Percentiles rank a stretch among this genome's conserved stretches.
Evolutionary conservation across 1,140 invertebrate species (phyloP).

Genomic region (Leptinotarsa undecemlineata): DNA sequence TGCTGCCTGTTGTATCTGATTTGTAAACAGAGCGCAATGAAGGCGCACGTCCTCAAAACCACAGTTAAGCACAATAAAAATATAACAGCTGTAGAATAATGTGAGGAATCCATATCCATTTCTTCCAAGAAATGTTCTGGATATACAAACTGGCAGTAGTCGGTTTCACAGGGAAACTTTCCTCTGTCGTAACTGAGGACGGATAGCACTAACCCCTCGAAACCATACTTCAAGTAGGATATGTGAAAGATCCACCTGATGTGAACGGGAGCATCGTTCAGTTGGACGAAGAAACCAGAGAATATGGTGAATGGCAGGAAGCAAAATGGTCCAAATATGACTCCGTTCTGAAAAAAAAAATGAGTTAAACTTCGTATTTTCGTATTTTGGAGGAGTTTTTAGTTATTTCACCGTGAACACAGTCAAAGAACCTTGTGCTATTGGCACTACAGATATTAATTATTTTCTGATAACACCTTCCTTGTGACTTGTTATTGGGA

Average conservation of each 20-base stretch:
- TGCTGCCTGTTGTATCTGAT: conserved; percentile 38
- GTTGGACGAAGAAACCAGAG: conserved; percentile 86
- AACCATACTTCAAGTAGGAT: conserved; percentile 79
- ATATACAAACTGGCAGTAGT: conserved; percentile 72
- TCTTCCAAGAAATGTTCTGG: conserved; percentile 72
- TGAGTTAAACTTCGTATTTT: neutral
- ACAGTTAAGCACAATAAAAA: conserved; percentile 47
- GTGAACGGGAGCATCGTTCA: conserved; percentile 78
- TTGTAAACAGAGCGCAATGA: conserved; percentile 45
- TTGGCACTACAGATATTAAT: too few relatives aligned
- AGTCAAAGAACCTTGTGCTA: too few relatives aligned
- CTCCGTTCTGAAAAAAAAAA: conserved; percentile 66
- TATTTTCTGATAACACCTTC: too few relatives aligned
- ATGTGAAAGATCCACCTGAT: conserved; percentile 85
- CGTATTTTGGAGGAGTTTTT: too few relatives aligned
- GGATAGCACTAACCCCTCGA: conserved; percentile 69
- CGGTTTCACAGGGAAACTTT: conserved; percentile 65
- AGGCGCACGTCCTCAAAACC: conserved; percentile 45
- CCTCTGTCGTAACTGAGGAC: conserved; percentile 70
- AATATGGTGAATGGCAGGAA: conserved; percentile 87
- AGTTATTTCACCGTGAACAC: too few relatives aligned
- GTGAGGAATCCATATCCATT: conserved; percentile 73
- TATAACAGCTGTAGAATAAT: conserved; percentile 58
- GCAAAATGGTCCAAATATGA: conserved; percentile 82
- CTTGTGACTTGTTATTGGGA: too few relatives aligned